Percentiles rank a stretch among this genome's conserved stretches.
phyloP scores from a whole-genome alignment of 30 jellyfish, hydroid and myxozoan species.

The Turritopsis dohrnii region DNA sequence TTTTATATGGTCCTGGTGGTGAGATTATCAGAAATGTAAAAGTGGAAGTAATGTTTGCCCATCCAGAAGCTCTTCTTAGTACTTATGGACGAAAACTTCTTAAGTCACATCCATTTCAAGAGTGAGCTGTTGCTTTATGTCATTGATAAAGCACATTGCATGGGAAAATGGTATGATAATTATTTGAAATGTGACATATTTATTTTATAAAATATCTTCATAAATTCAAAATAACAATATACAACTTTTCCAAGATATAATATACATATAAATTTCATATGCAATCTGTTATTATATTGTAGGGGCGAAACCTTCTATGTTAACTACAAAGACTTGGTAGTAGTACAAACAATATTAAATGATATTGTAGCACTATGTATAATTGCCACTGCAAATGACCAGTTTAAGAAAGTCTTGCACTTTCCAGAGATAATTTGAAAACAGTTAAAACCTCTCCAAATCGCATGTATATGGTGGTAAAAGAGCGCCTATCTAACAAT shows the following conservation, averaged over 20 bases:
- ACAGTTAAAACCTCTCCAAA: neutral
- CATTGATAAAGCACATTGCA: constrained; percentile 14
- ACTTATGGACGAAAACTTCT: neutral
- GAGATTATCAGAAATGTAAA: neutral
- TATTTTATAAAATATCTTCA: no score
- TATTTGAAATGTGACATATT: no score
- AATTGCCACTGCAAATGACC: neutral
- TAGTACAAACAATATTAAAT: neutral
- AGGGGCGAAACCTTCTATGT: neutral
- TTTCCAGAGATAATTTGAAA: neutral
- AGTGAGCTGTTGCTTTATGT: neutral
- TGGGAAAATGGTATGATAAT: neutral
- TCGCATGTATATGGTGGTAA: neutral
- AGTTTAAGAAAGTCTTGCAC: neutral
- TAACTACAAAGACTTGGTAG: neutral
- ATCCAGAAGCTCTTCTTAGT: neutral
- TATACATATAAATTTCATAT: neutral
- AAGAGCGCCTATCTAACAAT: neutral
- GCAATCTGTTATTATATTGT: neutral
- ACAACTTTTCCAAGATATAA: neutral
- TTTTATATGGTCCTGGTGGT: neutral
- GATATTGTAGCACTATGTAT: neutral
- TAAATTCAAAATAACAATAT: neutral
- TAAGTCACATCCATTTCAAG: neutral
- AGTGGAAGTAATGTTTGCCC: constrained; percentile 3